Percentiles rank a stretch among this genome's conserved stretches.
Evolutionary conservation across 2,888 invertebrate species (phyloP).

Genomic region (Tuta absoluta): DNA sequence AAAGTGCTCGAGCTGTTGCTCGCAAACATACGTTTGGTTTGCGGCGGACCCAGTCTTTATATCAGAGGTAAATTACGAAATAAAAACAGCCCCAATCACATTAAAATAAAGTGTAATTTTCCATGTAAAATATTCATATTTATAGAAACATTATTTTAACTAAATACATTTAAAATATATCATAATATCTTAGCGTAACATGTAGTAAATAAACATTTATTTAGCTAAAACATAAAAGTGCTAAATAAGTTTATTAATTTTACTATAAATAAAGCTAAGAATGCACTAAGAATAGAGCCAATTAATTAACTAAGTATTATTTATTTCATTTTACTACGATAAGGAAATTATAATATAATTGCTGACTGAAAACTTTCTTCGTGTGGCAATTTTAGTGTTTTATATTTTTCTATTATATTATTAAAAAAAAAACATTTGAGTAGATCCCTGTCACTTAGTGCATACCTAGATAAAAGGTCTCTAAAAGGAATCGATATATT

Average conservation of each 20-base stretch:
- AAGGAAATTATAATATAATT: too few relatives aligned
- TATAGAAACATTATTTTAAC: constrained; percentile 27
- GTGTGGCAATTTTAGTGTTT: too few relatives aligned
- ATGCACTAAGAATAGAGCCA: not conserved
- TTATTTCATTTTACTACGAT: not conserved
- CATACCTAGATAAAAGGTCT: not conserved
- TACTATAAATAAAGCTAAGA: not conserved
- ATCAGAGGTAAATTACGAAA: not conserved
- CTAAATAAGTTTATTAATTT: constrained; percentile 13
- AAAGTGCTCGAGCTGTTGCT: too few relatives aligned
- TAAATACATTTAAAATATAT: constrained; percentile 29
- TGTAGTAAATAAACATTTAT: constrained; percentile 14
- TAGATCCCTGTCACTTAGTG: not conserved
- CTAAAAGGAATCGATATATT: constrained; percentile 5
- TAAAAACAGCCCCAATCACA: constrained; percentile 28
- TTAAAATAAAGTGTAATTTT: constrained; percentile 43
- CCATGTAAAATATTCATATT: constrained; percentile 36
- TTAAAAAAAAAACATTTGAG: too few relatives aligned
- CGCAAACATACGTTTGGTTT: too few relatives aligned
- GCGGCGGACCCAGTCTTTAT: too few relatives aligned
- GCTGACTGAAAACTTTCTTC: too few relatives aligned
- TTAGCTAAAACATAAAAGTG: constrained; percentile 13
- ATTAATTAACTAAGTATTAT: not conserved
- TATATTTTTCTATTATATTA: too few relatives aligned
- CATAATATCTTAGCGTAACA: constrained; percentile 12